Evolutionary conservation across 2,113 vertebrate species (phyloP).

Genomic region (Sphaerodactylus townsendi): DNA sequence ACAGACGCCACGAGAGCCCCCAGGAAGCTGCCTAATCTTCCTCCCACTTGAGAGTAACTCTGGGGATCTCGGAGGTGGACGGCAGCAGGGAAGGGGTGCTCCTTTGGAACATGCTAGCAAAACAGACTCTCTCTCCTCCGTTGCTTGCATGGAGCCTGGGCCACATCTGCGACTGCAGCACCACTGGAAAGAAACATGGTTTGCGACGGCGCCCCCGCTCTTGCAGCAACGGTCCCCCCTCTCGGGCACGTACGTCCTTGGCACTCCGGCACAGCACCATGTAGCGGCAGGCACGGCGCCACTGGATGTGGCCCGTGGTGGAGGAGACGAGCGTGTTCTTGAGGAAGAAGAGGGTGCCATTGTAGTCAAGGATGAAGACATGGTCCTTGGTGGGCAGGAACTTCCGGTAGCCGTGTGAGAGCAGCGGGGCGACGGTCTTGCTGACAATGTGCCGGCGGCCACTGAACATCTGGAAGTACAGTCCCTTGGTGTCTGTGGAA

Average conservation of each 20-base stretch:
- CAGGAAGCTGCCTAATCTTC: not conserved
- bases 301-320: constrained; percentile 62
- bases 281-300: constrained; percentile 65
- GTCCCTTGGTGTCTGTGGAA: constrained; percentile 68
- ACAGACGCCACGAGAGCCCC: not conserved
- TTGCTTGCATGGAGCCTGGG: no score
- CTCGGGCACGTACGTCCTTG: constrained; percentile 64
- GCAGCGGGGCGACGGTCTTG: constrained; percentile 58
- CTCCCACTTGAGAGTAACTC: not conserved
- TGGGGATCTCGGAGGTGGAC: not conserved
- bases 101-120: not conserved
- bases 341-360: constrained; percentile 73
- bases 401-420: constrained; percentile 71
- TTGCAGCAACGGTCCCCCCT: not conserved
- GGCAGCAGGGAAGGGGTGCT: not conserved
- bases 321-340: constrained; percentile 66
- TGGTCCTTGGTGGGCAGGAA: constrained; percentile 74
- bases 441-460: constrained; percentile 58
- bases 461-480: constrained; percentile 71
- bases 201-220: no score
- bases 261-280: constrained; percentile 65
- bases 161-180: no score
- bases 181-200: no score
- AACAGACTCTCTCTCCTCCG: no score
- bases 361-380: constrained; percentile 70